Evolutionary conservation across 35 echinoderm and acorn worm genomes (phyloP).

Genomic region (Eucidaris tribuloides): DNA sequence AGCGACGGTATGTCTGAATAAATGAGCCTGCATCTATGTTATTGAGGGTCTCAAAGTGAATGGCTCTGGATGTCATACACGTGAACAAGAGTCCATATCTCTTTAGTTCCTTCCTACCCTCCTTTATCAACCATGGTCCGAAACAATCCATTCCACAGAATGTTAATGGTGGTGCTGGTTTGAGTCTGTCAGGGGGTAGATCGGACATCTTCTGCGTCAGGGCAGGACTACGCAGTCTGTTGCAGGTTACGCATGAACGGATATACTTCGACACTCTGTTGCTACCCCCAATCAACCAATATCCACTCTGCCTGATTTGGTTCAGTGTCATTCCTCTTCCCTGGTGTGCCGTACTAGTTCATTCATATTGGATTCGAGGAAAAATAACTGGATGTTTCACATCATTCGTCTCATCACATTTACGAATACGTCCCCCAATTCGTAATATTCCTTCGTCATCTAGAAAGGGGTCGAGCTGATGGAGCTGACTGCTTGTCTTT

Average conservation of each 20-base stretch:
- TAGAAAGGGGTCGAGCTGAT: conserved; percentile 58
- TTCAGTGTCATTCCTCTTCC: conserved; percentile 47
- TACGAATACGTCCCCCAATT: conserved; percentile 64
- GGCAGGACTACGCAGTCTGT: not conserved
- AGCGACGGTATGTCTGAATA: conserved; percentile 34
- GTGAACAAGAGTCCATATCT: conserved; percentile 62
- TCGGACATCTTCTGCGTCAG: conserved; percentile 62
- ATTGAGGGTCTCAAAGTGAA: conserved; percentile 40
- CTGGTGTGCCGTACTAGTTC: conserved; percentile 58
- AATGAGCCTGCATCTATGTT: conserved; percentile 45
- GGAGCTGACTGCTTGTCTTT: conserved; percentile 26
- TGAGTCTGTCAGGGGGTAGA: conserved; percentile 35
- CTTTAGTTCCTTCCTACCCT: conserved; percentile 55
- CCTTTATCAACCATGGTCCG: conserved; percentile 57
- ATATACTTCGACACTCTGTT: conserved; percentile 34
- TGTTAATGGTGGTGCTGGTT: conserved; percentile 60
- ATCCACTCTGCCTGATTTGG: conserved; percentile 49
- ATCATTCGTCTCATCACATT: conserved; percentile 11
- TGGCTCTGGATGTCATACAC: conserved; percentile 40
- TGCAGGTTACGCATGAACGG: conserved; percentile 31
- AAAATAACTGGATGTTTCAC: conserved; percentile 70
- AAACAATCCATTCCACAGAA: conserved; percentile 60
- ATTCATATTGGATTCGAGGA: conserved; percentile 8
- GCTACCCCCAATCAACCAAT: conserved; percentile 59
- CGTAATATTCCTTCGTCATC: conserved; percentile 55